These are phyloP conservation scores for Oikopleura albicans DNA, from an alignment of 23 tunicate species.

Conservation along the genomic window DNA sequence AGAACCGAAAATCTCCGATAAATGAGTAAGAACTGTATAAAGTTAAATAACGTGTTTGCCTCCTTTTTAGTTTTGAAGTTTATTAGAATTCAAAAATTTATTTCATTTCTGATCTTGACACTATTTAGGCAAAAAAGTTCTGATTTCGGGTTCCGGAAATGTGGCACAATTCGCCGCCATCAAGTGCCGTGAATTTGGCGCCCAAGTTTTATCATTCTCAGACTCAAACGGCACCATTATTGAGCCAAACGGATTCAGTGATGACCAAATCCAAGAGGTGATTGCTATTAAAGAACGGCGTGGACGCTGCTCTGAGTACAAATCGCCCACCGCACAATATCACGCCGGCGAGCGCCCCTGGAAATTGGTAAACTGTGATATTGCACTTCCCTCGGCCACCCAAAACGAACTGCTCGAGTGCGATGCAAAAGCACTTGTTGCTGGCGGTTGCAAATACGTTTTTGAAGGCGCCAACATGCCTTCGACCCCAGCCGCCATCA, in stretches of 20 bases:
- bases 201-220: slow-evolving; percentile 68
- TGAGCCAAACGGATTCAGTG: slow-evolving; percentile 24
- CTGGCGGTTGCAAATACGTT: slow-evolving; percentile 70
- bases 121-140: slow-evolving; percentile 36
- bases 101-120: too few relatives aligned
- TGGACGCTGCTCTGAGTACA: background rate
- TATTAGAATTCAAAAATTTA: too few relatives aligned
- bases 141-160: slow-evolving; percentile 89
- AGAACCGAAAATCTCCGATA: too few relatives aligned
- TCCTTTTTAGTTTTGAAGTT: too few relatives aligned
- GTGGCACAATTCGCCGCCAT: slow-evolving; percentile 96
- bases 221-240: slow-evolving; percentile 84
- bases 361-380: slow-evolving; percentile 46
- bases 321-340: slow-evolving; percentile 22
- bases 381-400: slow-evolving; percentile 82
- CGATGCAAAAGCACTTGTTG: slow-evolving; percentile 42
- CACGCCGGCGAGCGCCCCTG: slow-evolving; percentile 80
- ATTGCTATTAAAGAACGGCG: slow-evolving; percentile 18
- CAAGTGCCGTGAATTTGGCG: slow-evolving; percentile 72
- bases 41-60: too few relatives aligned
- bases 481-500: slow-evolving; percentile 81
- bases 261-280: background rate
- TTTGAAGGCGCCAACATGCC: slow-evolving; percentile 99
- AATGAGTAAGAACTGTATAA: too few relatives aligned
- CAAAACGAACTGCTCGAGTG: slow-evolving; percentile 61